Evolutionary conservation across 2,797 vertebrate species (phyloP).

Genomic region (Momotus momota): DNA sequence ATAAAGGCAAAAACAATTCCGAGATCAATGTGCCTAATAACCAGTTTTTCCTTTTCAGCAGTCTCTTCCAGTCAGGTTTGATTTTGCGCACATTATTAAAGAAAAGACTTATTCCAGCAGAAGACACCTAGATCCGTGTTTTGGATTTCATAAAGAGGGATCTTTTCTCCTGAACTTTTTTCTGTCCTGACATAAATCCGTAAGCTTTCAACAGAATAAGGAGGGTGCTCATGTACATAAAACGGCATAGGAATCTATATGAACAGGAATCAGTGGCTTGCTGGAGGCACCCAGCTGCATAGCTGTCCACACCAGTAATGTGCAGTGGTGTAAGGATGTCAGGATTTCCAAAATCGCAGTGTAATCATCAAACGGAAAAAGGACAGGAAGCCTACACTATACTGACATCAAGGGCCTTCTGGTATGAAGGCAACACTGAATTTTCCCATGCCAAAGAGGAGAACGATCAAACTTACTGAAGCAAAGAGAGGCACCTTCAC

Average conservation of each 20-base stretch:
- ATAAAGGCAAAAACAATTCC: not conserved
- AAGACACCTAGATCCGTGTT: not conserved
- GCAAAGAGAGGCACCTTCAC: not conserved
- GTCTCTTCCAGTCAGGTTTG: not conserved
- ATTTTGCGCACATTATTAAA: not conserved
- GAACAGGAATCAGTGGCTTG: not conserved
- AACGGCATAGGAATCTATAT: not conserved
- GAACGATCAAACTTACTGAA: not conserved
- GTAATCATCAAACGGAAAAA: not conserved
- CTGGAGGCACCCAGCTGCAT: not conserved
- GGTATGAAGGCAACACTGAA: not conserved
- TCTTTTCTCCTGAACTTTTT: not conserved
- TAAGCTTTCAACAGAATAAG: not conserved
- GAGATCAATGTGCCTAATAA: not conserved
- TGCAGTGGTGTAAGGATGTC: not conserved
- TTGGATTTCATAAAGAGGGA: not conserved
- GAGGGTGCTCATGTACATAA: fast-evolving
- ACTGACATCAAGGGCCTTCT: not conserved
- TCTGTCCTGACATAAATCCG: not conserved
- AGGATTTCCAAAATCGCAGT: not conserved
- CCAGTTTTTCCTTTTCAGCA: not conserved
- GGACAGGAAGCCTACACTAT: not conserved
- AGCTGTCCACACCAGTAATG: not conserved
- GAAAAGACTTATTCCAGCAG: not conserved
- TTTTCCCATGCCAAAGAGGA: not conserved